A percentile compares a stretch with the other conserved stretches of the same genome.
Evolutionary conservation across 2,113 vertebrate species (phyloP).

Genomic region (Climacteris rufus): DNA sequence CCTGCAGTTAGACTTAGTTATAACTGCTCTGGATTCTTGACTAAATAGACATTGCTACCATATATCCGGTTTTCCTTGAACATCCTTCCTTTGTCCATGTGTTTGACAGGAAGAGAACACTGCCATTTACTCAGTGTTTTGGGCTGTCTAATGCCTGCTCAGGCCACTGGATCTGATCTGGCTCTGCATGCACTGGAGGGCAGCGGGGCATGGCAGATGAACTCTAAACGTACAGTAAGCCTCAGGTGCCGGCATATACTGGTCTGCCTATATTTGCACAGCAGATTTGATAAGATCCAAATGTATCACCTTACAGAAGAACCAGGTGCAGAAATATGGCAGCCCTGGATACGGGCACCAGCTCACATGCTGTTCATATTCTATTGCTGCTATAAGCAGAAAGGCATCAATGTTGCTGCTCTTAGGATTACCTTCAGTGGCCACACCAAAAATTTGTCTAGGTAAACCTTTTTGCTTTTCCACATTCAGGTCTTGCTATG

Average conservation of each 20-base stretch:
- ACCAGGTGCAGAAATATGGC: neutral
- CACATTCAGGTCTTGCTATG: neutral
- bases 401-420: neutral
- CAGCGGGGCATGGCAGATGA: neutral
- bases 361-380: neutral
- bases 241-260: neutral
- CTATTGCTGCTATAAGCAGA: neutral
- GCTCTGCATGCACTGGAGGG: accelerated
- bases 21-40: neutral
- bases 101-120: neutral
- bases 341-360: neutral
- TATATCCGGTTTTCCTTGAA: neutral
- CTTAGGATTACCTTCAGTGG: neutral
- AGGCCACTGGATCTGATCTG: neutral
- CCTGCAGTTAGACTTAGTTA: neutral
- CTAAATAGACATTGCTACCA: neutral
- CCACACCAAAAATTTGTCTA: neutral
- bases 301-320: neutral
- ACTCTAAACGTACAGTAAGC: neutral
- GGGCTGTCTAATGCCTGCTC: neutral
- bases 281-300: neutral
- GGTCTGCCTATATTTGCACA: neutral
- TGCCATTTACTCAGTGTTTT: neutral
- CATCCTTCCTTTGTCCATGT: neutral
- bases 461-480: neutral